Percentiles rank a stretch among this genome's conserved stretches.
phyloP scores from a whole-genome alignment of 1,140 invertebrate species.

The Plodia interpunctella region DNA sequence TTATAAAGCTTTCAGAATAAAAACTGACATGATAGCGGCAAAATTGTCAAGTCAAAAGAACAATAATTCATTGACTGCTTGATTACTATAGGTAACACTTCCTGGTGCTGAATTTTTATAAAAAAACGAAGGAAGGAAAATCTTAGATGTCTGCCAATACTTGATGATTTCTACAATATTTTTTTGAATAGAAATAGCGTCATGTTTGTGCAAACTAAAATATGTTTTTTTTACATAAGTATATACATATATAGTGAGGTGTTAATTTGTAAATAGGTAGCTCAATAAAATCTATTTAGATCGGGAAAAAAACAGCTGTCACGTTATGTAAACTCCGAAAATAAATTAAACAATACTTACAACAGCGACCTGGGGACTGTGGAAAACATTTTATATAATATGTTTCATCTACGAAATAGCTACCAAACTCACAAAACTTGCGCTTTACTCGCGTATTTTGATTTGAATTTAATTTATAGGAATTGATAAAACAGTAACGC shows the following conservation, averaged over 20 bases:
- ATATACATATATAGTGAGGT: background rate
- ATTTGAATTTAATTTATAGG: slow-evolving; percentile 39
- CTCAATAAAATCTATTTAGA: slow-evolving; percentile 47
- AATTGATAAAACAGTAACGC: slow-evolving; percentile 44
- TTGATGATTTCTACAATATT: too few species aligned
- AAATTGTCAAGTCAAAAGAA: too few species aligned
- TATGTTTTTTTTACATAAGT: too few species aligned
- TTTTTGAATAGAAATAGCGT: too few species aligned
- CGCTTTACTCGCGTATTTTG: slow-evolving; percentile 11
- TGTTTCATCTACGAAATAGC: slow-evolving; percentile 52
- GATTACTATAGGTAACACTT: too few species aligned
- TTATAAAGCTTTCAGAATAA: too few species aligned
- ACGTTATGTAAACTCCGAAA: slow-evolving; percentile 74
- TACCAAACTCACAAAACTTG: slow-evolving; percentile 8
- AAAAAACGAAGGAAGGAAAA: slow-evolving; percentile 6
- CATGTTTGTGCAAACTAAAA: too few species aligned
- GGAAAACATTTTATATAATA: slow-evolving; percentile 70
- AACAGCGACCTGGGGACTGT: slow-evolving; percentile 60
- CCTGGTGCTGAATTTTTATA: background rate
- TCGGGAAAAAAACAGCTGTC: slow-evolving; percentile 69
- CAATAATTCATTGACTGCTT: too few species aligned
- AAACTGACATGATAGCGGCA: too few species aligned
- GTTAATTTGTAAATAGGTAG: slow-evolving; percentile 15
- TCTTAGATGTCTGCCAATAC: background rate
- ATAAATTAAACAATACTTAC: slow-evolving; percentile 68